phyloP scores from a whole-genome alignment of 1,140 invertebrate species.

The Apis florea region DNA sequence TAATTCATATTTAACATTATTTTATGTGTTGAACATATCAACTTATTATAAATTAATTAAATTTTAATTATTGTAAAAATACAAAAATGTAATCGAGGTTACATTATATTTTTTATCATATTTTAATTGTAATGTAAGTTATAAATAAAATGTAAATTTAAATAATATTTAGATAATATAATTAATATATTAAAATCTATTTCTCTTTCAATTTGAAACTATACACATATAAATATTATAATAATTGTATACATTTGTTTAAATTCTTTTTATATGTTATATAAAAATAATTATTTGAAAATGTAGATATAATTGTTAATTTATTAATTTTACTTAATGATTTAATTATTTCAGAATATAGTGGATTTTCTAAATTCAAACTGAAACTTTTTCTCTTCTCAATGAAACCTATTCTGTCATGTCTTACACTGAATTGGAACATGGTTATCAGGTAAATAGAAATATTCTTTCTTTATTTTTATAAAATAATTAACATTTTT shows the following conservation, averaged over 20 bases:
- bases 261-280: background rate
- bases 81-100: conserved; percentile 15
- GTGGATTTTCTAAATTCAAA: conserved; percentile 31
- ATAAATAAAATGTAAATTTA: background rate
- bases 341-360: conserved; percentile 24
- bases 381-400: conserved; percentile 63
- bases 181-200: background rate
- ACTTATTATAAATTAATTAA: background rate
- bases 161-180: background rate
- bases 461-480: background rate
- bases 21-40: background rate
- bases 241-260: background rate
- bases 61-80: background rate
- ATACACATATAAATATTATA: background rate
- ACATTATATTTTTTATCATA: conserved; percentile 1
- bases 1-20: background rate
- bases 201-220: background rate
- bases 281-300: background rate
- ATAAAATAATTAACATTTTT: background rate
- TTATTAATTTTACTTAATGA: background rate
- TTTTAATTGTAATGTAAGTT: background rate
- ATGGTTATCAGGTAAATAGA: conserved; percentile 88
- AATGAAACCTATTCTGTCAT: conserved; percentile 82
- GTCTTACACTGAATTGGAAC: conserved; percentile 94
- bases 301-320: too few relatives aligned